Evolutionary conservation across 2,113 vertebrate species (phyloP), one percentile per base, ranked within the genome.

Genomic region (Sclerurus mexicanus): DNA sequence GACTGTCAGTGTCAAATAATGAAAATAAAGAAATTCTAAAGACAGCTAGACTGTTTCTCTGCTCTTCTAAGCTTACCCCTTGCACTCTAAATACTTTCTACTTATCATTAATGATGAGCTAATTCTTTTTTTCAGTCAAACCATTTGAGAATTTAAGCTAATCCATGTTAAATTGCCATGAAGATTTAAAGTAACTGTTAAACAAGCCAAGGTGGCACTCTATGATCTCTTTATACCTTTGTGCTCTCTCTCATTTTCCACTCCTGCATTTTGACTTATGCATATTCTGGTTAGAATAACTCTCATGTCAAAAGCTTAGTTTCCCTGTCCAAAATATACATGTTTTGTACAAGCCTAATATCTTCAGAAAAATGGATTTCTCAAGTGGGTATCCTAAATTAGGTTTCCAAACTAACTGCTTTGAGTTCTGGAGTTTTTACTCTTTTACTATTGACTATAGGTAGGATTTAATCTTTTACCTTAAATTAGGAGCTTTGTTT

Each of bases 311-410:
- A 30, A 31, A 89, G 33, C 24, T 89, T n/a, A 2, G 4, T 77
- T 67, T 69, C 16, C 13, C 5, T n/a, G 8, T 44, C 50, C n/a
- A 66, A 39, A 77, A 31, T 7, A 21, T 4, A 21, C 1, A 7
- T 0, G 1, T n/a, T 72, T 52, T 52, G 4, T 27, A 23, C 28
- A n/a, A 39, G 5, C 2, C 2, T 55, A 37, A 46, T 33, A 18
- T 14, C 49, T 64, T 56, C 40, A 77, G 27, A 69, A 84, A 67
- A 12, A 7, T 31, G 11, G 14, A 15, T 63, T 27, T 30, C 72
- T 86, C 33, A 30, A 33, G 7, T 12, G 6, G 10, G 9, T 64
- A 56, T 56, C 18, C 22, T 64, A 73, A 86, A 52, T n/a, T 27
- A 27, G 3, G 2, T 55, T 64, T 73, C 21, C 15, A 68, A 55